Percentiles rank a stretch among this genome's conserved stretches.
phyloP scores from a whole-genome alignment of 2,797 vertebrate genomes.

The Tenualosa thibaudeaui region DNA sequence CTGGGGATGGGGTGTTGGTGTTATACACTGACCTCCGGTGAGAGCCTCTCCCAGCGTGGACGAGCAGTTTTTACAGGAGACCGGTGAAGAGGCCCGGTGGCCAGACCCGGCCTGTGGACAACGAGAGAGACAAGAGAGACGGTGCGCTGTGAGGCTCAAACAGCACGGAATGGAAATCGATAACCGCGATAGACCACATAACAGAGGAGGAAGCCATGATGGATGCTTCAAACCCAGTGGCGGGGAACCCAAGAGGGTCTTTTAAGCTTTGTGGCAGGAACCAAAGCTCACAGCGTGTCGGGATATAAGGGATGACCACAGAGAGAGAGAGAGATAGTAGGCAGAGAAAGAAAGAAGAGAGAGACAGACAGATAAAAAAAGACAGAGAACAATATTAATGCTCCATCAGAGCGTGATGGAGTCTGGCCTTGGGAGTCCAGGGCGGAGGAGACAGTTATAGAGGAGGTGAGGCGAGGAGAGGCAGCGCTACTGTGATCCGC shows the following conservation, averaged over 20 bases:
- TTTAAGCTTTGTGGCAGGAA: constrained; percentile 12
- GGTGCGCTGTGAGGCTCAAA: constrained; percentile 26
- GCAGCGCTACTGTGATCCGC: constrained; percentile 25
- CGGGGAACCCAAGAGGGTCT: not conserved
- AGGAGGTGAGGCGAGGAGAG: constrained; percentile 40
- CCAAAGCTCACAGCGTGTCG: constrained; percentile 34
- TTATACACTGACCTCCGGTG: constrained; percentile 77
- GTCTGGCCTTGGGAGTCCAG: constrained; percentile 11
- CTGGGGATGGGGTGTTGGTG: not conserved
- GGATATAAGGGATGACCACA: constrained; percentile 30
- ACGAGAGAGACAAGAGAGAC: constrained; percentile 49
- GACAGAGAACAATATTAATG: not conserved
- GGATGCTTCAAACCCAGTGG: not conserved
- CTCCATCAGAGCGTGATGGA: not conserved
- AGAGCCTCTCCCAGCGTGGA: constrained; percentile 81
- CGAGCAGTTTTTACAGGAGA: constrained; percentile 88
- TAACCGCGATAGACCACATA: constrained; percentile 5
- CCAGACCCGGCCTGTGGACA: constrained; percentile 76
- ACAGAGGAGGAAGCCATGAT: not conserved
- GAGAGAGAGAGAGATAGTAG: not conserved
- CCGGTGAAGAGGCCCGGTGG: constrained; percentile 65
- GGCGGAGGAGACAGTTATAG: not conserved
- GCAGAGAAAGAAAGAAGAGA: constrained; percentile 25
- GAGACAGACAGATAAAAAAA: constrained; percentile 28
- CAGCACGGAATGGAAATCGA: constrained; percentile 36